A percentile compares a stretch with the other conserved stretches of the same genome.
phyloP scores from a whole-genome alignment of 2,888 invertebrate genomes.

The Synergus umbraculus region DNA sequence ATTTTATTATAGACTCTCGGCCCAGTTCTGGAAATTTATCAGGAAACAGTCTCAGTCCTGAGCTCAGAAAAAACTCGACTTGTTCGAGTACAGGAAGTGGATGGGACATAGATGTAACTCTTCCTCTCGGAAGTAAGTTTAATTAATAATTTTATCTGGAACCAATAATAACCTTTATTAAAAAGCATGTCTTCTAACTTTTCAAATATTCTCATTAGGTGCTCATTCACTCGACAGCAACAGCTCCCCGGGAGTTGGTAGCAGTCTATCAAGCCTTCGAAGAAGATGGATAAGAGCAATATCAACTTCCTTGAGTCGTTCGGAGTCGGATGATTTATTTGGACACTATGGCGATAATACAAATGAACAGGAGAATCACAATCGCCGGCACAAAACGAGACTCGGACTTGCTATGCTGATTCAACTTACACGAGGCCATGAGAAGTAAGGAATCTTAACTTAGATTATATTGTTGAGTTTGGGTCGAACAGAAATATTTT shows the following conservation, averaged over 20 bases:
- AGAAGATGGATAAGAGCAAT: slow-evolving; percentile 79
- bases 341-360: slow-evolving; percentile 64
- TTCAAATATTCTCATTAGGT: slow-evolving; percentile 61
- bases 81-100: slow-evolving; percentile 72
- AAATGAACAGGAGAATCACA: slow-evolving; percentile 57
- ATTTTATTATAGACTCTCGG: slow-evolving; percentile 63
- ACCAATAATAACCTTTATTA: slow-evolving; percentile 6
- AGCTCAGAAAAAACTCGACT: slow-evolving; percentile 69
- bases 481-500: not conserved
- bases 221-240: slow-evolving; percentile 72
- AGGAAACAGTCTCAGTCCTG: slow-evolving; percentile 65
- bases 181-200: slow-evolving; percentile 12
- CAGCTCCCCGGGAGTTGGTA: slow-evolving; percentile 69
- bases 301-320: slow-evolving; percentile 79
- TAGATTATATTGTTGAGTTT: slow-evolving; percentile 13
- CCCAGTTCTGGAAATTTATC: slow-evolving; percentile 71
- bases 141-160: slow-evolving; percentile 16
- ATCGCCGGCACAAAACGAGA: slow-evolving; percentile 78
- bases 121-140: slow-evolving; percentile 66
- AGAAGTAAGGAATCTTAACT: slow-evolving; percentile 75
- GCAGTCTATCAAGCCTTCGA: slow-evolving; percentile 80
- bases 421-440: slow-evolving; percentile 79
- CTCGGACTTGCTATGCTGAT: slow-evolving; percentile 85
- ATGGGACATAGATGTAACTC: slow-evolving; percentile 71
- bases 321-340: slow-evolving; percentile 73